Evolutionary conservation across 35 echinoderm and acorn worm genomes (phyloP).

Genomic region (Apostichopus parvimensis): DNA sequence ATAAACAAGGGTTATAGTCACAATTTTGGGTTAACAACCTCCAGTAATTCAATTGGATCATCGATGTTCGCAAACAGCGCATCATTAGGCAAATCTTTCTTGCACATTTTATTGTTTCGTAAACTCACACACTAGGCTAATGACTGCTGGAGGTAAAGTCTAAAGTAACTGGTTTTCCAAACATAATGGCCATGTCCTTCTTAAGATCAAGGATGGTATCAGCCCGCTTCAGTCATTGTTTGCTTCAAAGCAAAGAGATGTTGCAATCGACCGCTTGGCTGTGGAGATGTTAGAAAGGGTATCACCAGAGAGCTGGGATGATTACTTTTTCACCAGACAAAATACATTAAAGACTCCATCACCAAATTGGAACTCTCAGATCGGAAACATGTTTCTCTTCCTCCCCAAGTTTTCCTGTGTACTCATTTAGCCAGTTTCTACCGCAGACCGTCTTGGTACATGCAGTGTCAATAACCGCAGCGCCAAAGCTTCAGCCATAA

Average conservation of each 20-base stretch:
- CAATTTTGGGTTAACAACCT: neutral
- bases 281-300: neutral
- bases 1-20: too few species aligned
- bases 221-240: constrained; percentile 23
- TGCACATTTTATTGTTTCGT: neutral
- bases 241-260: constrained; percentile 17
- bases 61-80: neutral
- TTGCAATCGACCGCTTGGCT: neutral
- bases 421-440: too few species aligned
- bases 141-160: neutral
- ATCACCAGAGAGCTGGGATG: too few species aligned
- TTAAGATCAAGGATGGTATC: neutral
- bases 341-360: too few species aligned
- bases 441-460: too few species aligned
- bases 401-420: too few species aligned
- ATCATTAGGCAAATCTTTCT: neutral
- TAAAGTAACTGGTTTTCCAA: neutral
- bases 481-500: too few species aligned
- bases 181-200: constrained; percentile 6
- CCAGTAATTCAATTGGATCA: neutral
- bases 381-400: too few species aligned
- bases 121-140: neutral
- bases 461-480: too few species aligned
- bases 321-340: too few species aligned
- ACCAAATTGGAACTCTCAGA: too few species aligned